phyloP scores from a whole-genome alignment of 2,888 invertebrate species.

The Eumacrocentrus americanus region DNA sequence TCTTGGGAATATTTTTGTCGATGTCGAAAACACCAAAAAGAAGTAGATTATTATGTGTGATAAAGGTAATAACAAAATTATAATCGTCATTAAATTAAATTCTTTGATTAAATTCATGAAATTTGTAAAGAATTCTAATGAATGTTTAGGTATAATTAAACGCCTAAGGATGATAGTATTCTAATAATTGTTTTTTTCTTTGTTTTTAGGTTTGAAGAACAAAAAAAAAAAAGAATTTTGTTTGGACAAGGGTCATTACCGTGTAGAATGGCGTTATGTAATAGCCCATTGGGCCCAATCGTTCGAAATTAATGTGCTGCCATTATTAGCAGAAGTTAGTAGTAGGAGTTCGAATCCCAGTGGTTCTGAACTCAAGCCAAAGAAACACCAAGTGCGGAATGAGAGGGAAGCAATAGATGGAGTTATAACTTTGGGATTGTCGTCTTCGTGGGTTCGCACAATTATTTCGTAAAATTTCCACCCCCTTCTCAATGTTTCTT shows the following conservation, averaged over 20 bases:
- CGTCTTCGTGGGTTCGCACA: constrained; percentile 21
- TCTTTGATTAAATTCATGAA: too few relatives aligned
- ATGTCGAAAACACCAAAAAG: background rate
- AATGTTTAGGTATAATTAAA: too few relatives aligned
- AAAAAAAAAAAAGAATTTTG: background rate
- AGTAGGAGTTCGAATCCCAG: constrained; percentile 39
- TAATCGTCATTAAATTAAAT: too few relatives aligned
- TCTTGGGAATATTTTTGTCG: background rate
- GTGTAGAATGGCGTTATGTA: constrained; percentile 21
- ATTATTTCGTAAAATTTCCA: constrained; percentile 26
- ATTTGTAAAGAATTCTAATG: too few relatives aligned
- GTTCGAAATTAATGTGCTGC: constrained; percentile 56
- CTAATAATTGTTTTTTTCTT: too few relatives aligned
- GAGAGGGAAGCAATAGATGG: constrained; percentile 23
- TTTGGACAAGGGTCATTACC: background rate
- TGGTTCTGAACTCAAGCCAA: constrained; percentile 7
- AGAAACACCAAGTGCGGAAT: constrained; percentile 21
- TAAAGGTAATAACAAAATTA: background rate
- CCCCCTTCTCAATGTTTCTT: constrained; percentile 44
- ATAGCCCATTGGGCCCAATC: constrained; percentile 56
- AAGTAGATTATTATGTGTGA: background rate
- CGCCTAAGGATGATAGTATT: too few relatives aligned
- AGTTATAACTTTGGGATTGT: constrained; percentile 43
- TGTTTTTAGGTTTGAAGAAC: too few relatives aligned
- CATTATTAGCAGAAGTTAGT: constrained; percentile 58